phyloP scores from a whole-genome alignment of 2,113 vertebrate genomes.

The Probosciger aterrimus region DNA sequence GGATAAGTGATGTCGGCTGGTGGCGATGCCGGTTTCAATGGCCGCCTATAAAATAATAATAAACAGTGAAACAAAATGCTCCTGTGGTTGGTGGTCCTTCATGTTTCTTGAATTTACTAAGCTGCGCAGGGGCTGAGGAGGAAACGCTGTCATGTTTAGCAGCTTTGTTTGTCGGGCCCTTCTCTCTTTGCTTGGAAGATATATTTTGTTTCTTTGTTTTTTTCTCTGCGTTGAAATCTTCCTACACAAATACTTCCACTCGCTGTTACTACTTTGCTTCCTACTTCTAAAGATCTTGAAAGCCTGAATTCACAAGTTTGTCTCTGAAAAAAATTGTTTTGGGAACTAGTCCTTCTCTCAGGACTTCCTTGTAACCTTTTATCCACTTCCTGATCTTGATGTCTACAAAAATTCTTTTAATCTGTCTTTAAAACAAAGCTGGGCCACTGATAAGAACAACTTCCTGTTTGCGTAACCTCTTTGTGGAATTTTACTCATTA shows the following conservation, averaged over 20 bases:
- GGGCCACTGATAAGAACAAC: background rate
- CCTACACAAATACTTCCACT: background rate
- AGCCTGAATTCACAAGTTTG: background rate
- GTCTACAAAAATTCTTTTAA: background rate
- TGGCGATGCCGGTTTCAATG: background rate
- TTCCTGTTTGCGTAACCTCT: constrained; percentile 28
- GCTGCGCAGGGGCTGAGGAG: background rate
- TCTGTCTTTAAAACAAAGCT: background rate
- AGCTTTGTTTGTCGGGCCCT: background rate
- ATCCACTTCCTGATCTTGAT: background rate
- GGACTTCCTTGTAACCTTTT: background rate
- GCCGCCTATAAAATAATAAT: background rate
- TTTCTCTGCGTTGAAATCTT: background rate
- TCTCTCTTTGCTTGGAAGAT: background rate
- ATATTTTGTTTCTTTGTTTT: background rate
- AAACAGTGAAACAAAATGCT: background rate
- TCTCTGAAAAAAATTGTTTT: background rate
- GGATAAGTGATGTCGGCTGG: accelerated
- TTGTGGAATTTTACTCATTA: background rate
- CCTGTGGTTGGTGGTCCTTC: background rate
- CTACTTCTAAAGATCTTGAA: background rate
- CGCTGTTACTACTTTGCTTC: background rate
- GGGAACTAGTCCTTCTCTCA: background rate
- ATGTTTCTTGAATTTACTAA: background rate
- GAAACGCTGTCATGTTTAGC: background rate